Evolutionary conservation across 2,113 vertebrate species (phyloP), one percentile per base, ranked within the genome.

Genomic region (Xenopus borealis): DNA sequence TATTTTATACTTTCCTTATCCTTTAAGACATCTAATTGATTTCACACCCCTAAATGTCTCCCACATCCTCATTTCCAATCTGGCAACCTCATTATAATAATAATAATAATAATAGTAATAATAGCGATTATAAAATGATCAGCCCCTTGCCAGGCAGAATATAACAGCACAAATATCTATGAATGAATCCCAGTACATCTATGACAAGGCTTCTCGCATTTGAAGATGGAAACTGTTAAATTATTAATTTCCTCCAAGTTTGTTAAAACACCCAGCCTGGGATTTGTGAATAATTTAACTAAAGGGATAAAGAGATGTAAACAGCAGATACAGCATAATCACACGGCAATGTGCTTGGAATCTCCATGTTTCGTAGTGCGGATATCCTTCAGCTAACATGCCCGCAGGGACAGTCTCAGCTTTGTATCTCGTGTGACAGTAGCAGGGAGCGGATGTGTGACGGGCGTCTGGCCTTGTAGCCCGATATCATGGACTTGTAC

Each of bases 201-300:
- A 12, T 19, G 16, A 47, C 27, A 67, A 14, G 10, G 57, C 40
- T 62, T 62, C 20, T 67, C 33, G 3, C 33, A 33, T 7, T 0
- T 61, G 16, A 67, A 5, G 50, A 18, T 62, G 23, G 58, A 57
- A 68, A 33, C 57, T 61, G 16, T 10, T 75, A 33, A 75, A 67
- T 75, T 67, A 75, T 61, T 75, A 7, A 75, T 50, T 50, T 68
- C 23, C 47, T 59, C 53, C 45, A 55, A 52, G 30, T 69, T 47
- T 52, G 57, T 55, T n/a, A 55, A 75, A 46, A 53, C 61, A 7
- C 44, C 57, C 66, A 69, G 16, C 46, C n/a, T 66, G 72, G 64
- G 53, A 61, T 53, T 46, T 67, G 40, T 75, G 57, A 75, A 75
- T 75, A 75, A 75, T 75, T 68, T 62, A 75, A 68, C 45, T 30